phyloP scores from a whole-genome alignment of 2,113 vertebrate species.

The Amphiprion percula region DNA sequence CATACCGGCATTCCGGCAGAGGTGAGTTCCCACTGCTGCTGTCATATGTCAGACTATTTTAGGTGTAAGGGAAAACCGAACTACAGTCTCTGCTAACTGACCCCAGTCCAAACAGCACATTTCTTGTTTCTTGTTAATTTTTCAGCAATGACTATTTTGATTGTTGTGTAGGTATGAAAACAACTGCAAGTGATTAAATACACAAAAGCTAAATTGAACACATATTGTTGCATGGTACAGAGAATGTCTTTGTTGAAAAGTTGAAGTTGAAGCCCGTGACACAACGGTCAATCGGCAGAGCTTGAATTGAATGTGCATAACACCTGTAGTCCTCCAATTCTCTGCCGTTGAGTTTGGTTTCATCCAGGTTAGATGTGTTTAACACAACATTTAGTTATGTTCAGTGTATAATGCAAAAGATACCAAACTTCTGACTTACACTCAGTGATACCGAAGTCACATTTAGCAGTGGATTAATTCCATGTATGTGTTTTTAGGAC shows the following conservation, averaged over 20 bases:
- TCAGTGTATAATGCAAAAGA: too few relatives aligned
- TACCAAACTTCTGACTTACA: too few relatives aligned
- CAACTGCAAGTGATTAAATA: neutral
- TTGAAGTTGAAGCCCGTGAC: too few relatives aligned
- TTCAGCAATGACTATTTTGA: neutral
- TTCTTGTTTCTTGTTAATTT: neutral
- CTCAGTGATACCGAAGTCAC: neutral
- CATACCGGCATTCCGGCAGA: constrained; percentile 83
- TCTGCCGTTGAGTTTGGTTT: too few relatives aligned
- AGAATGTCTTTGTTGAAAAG: too few relatives aligned
- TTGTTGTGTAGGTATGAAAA: neutral
- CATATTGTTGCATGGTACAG: too few relatives aligned
- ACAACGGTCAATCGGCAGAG: too few relatives aligned
- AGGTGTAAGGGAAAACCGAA: constrained; percentile 63
- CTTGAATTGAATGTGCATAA: too few relatives aligned
- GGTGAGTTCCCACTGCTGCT: constrained; percentile 71
- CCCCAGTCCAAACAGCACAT: constrained; percentile 30
- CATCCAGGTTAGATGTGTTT: too few relatives aligned
- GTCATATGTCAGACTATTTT: constrained; percentile 53
- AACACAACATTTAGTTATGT: too few relatives aligned
- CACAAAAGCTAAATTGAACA: too few relatives aligned
- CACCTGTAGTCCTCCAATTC: too few relatives aligned
- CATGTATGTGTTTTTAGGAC: constrained; percentile 59
- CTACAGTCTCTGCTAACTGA: constrained; percentile 32
- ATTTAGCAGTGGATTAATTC: neutral